Evolutionary conservation across 2,113 vertebrate genomes (phyloP), one percentile per base, ranked within the genome.

Genomic region (Pyxicephalus adspersus): DNA sequence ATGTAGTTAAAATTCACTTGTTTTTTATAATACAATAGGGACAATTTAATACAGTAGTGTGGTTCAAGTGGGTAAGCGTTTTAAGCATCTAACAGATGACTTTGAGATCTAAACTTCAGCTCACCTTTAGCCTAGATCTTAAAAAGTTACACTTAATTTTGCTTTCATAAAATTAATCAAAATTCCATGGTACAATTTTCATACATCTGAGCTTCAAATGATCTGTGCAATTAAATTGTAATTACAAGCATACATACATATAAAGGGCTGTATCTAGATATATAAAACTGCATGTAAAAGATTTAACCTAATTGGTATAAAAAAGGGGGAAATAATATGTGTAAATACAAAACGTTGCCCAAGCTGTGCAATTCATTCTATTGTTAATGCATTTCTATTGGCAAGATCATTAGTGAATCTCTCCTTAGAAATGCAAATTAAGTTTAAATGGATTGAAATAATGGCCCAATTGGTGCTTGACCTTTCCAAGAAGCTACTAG

Each of bases 401-500:
- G 11, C 78, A 85, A 83, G 83, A 23, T 51, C 3, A 83, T 57
- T 77, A 85, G 15, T 0, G 0, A 66, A 18, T 65, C 57, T 75
- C 51, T 82, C 70, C 75, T 82, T 75, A 74, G 60, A 74, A 74
- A 77, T 4, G 16, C 3, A 87, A 34, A 60, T 9, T 34, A 58
- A 60, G 26, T 71, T 83, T 84, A 64, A 7, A 80, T 70, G 82
- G 20, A 72, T 85, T 58, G 76, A 86, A 86, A 66, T 66, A 86
- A 63, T 5, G 83, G 31, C 74, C 28, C 28, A 84, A 73, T 64
- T 67, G 64, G 64, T 84, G 20, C 65, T 78, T 89, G 88, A 90
- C 87, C 85, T 93, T 92, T 87, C 63, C 77, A 66, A 77, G 73
- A 85, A 87, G 83, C 72, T 60, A 83, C 77, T 88, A 86, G 87